Conservation (phyloP, 2,113 vertebrate genomes). For the Crotalus tigris region DNA sequence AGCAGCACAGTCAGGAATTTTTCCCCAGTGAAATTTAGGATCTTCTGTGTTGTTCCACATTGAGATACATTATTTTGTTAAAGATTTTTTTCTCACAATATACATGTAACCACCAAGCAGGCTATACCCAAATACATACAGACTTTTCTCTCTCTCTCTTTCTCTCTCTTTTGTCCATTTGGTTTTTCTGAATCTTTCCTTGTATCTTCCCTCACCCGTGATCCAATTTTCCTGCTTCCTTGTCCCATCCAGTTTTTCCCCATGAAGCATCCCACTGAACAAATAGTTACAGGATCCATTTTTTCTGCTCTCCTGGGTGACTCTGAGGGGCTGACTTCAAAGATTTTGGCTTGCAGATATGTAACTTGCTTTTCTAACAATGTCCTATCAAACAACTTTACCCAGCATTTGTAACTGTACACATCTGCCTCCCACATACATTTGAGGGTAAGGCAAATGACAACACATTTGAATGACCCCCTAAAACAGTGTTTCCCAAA, state of each 20-base stretch:
- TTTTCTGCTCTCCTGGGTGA: background rate
- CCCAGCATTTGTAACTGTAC: background rate
- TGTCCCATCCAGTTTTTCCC: background rate
- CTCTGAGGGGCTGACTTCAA: background rate
- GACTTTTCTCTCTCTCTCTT: accelerated
- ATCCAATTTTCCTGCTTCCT: background rate
- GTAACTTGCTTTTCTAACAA: background rate
- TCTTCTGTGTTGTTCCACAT: too few relatives aligned
- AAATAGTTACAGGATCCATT: background rate
- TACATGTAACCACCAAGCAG: background rate
- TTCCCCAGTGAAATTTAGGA: too few relatives aligned
- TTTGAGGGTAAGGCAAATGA: background rate
- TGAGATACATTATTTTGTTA: background rate
- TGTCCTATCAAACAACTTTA: background rate
- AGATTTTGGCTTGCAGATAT: background rate
- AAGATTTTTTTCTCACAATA: background rate
- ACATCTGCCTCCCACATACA: background rate
- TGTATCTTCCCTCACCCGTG: background rate
- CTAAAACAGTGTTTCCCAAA: background rate
- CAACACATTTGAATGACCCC: background rate
- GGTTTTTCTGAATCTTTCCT: background rate
- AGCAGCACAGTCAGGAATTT: background rate
- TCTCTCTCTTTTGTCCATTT: background rate
- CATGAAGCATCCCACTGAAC: background rate
- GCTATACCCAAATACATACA: background rate